phyloP scores from a whole-genome alignment of 2,113 vertebrate genomes.

The Isurus oxyrinchus region DNA sequence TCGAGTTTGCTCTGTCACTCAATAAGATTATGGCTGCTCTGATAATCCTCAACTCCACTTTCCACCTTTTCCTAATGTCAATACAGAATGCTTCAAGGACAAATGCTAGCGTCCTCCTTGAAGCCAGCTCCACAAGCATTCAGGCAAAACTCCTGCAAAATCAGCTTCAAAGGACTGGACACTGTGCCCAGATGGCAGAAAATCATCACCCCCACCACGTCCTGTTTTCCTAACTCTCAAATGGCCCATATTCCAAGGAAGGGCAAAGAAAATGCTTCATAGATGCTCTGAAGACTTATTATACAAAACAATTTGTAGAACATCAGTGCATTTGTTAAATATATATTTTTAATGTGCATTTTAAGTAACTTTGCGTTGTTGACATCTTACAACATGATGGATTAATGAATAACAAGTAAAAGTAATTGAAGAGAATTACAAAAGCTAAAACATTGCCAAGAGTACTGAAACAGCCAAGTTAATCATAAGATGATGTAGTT shows the following conservation, averaged over 20 bases:
- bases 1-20: no score
- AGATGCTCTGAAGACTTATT: background rate
- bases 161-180: no score
- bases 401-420: slow-evolving; percentile 1
- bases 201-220: background rate
- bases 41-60: no score
- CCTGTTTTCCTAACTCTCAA: background rate
- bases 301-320: background rate
- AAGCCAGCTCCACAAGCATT: no score
- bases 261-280: background rate
- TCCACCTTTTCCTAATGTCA: no score
- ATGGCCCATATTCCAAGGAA: background rate
- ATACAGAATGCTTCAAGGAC: background rate
- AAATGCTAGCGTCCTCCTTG: no score
- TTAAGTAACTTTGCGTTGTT: background rate
- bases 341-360: background rate
- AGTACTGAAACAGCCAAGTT: background rate
- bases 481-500: background rate
- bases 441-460: background rate
- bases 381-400: background rate
- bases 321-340: background rate
- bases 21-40: no score
- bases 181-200: background rate
- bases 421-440: background rate
- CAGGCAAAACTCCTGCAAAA: no score